A percentile compares a stretch with the other conserved stretches of the same genome.
phyloP scores from a whole-genome alignment of 1,140 invertebrate species.

The Drosophila virilis region DNA sequence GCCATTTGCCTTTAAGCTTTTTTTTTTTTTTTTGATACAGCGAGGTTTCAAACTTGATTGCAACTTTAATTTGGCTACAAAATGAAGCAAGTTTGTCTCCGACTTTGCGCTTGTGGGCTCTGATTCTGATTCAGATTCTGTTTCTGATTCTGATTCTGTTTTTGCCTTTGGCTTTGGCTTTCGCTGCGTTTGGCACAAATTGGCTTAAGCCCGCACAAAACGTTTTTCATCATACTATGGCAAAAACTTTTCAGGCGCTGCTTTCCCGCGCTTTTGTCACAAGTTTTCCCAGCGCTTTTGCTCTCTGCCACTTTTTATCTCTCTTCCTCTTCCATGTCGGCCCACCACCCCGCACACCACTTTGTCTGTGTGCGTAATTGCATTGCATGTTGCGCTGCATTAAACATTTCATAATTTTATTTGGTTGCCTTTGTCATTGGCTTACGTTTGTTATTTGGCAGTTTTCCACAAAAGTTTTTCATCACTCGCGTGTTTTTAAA shows the following conservation, averaged over 20 bases:
- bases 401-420: slow-evolving; percentile 77
- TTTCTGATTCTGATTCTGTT: slow-evolving; percentile 30
- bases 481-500: slow-evolving; percentile 30
- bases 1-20: slow-evolving; percentile 54
- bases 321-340: neutral
- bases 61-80: slow-evolving; percentile 64
- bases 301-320: neutral
- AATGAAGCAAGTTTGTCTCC: slow-evolving; percentile 16
- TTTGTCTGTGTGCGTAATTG: slow-evolving; percentile 56
- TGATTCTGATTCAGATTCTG: slow-evolving; percentile 1
- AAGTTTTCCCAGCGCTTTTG: slow-evolving; percentile 46
- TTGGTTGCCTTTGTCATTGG: slow-evolving; percentile 59
- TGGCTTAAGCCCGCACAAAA: slow-evolving; percentile 78
- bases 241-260: slow-evolving; percentile 68
- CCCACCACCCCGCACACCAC: neutral
- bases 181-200: slow-evolving; percentile 72
- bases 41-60: slow-evolving; percentile 44
- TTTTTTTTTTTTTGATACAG: slow-evolving; percentile 24
- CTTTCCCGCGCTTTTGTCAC: slow-evolving; percentile 78
- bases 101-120: neutral
- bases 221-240: slow-evolving; percentile 63
- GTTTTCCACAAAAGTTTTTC: slow-evolving; percentile 43
- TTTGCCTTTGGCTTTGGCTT: slow-evolving; percentile 37
- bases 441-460: slow-evolving; percentile 52
- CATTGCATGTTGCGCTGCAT: slow-evolving; percentile 80